Evolutionary conservation across 2,113 vertebrate species (phyloP), one percentile per base, ranked within the genome.

Genomic region (Naja naja): DNA sequence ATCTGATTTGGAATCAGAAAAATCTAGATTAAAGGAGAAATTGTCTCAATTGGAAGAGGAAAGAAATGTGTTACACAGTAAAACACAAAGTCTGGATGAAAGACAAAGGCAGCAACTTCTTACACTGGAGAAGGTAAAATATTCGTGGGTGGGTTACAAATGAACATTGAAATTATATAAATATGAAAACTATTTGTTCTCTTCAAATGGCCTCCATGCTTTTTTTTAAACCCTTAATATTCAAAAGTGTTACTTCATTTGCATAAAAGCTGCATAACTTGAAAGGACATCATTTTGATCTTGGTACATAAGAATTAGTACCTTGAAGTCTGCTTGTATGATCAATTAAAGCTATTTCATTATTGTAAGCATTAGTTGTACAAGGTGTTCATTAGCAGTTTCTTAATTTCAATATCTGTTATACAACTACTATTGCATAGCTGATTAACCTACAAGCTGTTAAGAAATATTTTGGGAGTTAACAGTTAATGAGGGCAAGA

Each of bases 1-100:
- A 97, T 98, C 98, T 96, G 99, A 99, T 97, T 97, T 99, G 97
- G 99, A 99, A 97, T 99, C 98, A n/a, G 99, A 99, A 97, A 99
- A 99, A 85, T 98, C 97, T 93, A 98, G 98, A 92, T 97, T 99
- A 97, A 99, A 98, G 96, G 99, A 99, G 96, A 99, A 99, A 96
- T 97, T 99, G 89, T 96, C 98, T 93, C 98, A 98, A 4, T 97
- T 99, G 97, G 99, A 99, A 96, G 99, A 99, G 85, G 99, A 99
- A 96, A 97, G 98, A 95, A 98, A 98, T 95, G 96, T 98, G 20
- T 93, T 99, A 94, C 98, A 98, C 95, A 99, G 94, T 97, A 99
- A 98, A 97, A 98, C 98, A 91, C 98, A 98, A 90, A 98, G 98
- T 47, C 96, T 99, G 97, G 98, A 99, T 93, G 99, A 99, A 45